Base-by-base conservation (phyloP, 1,140 invertebrate species). In the Ericerus pela region DNA sequence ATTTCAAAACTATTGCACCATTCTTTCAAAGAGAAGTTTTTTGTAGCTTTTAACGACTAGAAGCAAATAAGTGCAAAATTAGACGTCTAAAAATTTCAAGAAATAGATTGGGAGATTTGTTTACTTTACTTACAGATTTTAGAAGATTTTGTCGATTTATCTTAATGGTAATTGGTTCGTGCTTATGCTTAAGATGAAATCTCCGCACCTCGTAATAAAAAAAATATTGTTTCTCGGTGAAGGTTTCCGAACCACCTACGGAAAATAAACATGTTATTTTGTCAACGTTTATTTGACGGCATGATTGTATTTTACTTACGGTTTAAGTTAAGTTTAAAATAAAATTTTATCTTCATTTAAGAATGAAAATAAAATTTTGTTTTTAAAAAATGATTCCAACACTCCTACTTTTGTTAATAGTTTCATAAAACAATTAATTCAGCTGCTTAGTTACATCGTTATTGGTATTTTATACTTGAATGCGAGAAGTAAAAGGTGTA, bases 1-100 rank as follows among this genome's bases (percentile, higher is more conserved):
- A 95, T 85, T 73, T 95, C 89, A 70, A 95, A 94, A 71, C 87
- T 90, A 64, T 82, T 78, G 66, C 88, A 94, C 91, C 91, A 96
- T 69, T 95, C 90, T 38, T 75, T 76, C 22, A 87, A 69, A 60
- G 85, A 79, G 65, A 83, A 80, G 56, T 79, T 76, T 67, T 89
- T 88, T 3, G 87, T 90, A 22, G 84, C 80, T 72, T 89, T 91
- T 70, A 88, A 79, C 51, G 75, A 76, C 83, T 86, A 68, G 14
- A 66, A 67, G 1, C 57, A 54, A 22, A 29, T 53, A 18, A 53
- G 8, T 18, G 16, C 18, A 16, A 30, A 53, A 43, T 31, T 53
- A 20, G 2, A 53, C 6, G 8, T 43, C n/a, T n/a, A 33, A n/a
- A n/a, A 16, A 36, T n/a, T 36, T 51, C 24, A 55, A 55, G 20